Evolutionary conservation across 2,113 vertebrate genomes (phyloP), one percentile per base, ranked within the genome.

Genomic region (Prolemur simus): DNA sequence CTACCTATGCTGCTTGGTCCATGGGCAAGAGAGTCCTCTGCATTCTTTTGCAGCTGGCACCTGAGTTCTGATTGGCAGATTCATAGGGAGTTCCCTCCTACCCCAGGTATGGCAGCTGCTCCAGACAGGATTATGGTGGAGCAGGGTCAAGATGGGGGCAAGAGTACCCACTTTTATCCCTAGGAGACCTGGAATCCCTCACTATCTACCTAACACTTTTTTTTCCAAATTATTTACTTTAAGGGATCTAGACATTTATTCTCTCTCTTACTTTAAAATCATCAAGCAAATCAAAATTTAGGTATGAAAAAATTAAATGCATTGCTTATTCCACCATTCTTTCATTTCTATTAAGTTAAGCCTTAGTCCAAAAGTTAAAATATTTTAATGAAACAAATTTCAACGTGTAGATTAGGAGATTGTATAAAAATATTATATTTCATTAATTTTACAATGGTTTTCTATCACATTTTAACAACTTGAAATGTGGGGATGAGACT

Each of bases 381-480:
- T 49, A 58, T 84, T 66, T 84, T 89, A 73, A 47, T 52, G 5
- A 27, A 29, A 27, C 2, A 90, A 95, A 42, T 66, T 14, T 93
- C 23, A 39, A 95, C 68, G 0, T 68, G 2, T 42, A 71, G 7
- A 88, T 34, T 54, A 47, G 39, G 27, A 90, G 60, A 83, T 20
- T 80, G 25, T 60, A 60, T 29, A 91, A 91, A 87, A 77, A 47
- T 76, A 13, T 0, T 42, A 0, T 27, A 63, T 77, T 60, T 60
- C 10, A 77, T 56, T 17, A 85, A 37, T 42, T 87, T 80, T 73
- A 58, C 3, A 88, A 42, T 13, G 11, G 39, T 15, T 47, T 74
- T 45, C 47, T 78, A 71, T 68, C 58, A 80, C 39, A 89, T 95
- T 92, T 80, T 88, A 91, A 91, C 45, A 95, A 63, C 21, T 89